Percentiles rank a stretch among this genome's conserved stretches.
These are phyloP conservation scores for Megaceryle torquata DNA, from an alignment of 2,113 vertebrate species.

Conservation along the genomic window DNA sequence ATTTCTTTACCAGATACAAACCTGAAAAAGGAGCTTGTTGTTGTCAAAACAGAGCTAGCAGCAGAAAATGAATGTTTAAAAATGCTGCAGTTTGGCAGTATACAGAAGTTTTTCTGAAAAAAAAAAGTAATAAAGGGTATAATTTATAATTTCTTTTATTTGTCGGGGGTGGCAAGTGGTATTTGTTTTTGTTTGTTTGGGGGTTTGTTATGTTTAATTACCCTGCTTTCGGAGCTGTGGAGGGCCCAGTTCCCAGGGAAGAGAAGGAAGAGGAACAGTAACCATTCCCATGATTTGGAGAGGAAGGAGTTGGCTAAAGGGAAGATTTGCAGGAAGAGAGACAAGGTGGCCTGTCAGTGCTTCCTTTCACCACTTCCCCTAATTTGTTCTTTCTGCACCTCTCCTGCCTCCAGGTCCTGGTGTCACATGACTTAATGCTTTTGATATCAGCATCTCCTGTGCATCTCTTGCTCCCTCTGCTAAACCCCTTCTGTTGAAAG, in stretches of 20 bases:
- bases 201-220: background rate
- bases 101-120: background rate
- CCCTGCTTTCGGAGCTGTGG: background rate
- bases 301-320: background rate
- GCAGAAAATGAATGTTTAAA: background rate
- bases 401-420: background rate
- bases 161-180: too few species aligned
- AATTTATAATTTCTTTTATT: background rate
- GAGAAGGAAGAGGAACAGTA: background rate
- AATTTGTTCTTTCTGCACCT: background rate
- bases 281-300: background rate
- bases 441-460: background rate
- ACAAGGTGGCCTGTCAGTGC: accelerated
- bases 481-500: background rate
- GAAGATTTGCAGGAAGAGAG: background rate
- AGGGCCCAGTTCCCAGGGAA: background rate
- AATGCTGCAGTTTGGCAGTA: background rate
- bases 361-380: background rate
- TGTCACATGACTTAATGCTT: background rate
- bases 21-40: background rate
- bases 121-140: background rate
- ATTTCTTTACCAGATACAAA: background rate
- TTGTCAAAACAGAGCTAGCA: background rate
- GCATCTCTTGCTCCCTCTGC: background rate
- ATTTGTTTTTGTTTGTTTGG: background rate